Evolutionary conservation across 1,140 invertebrate species (phyloP), one percentile per base, ranked within the genome.

Genomic region (Euura saliciscinereae): DNA sequence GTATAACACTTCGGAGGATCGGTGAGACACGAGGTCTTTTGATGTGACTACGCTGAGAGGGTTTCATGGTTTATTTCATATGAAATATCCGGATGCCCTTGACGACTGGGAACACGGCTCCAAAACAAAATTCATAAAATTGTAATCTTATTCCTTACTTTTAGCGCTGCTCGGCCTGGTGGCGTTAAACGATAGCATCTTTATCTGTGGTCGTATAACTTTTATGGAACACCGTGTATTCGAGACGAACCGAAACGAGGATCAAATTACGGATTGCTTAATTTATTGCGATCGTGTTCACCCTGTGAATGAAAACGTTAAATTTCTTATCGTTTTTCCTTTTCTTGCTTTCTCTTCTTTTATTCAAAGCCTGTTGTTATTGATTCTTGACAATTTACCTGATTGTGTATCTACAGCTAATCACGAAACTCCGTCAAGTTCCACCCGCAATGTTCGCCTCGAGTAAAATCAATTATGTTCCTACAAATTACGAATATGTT

Each of bases 201-300:
- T 84, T 81, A 83, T 82, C 78, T 77, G 80, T 81, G 81, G 79
- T 78, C 78, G 78, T 83, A 84, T 83, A 84, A 83, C 77, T 82
- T 84, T 84, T 82, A 84, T 80, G 80, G 75, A 76, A 79, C 75
- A 80, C 66, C 76, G 75, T 59, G 8, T n/a, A n/a, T 59, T 72
- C 66, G 71, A 74, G 70, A 68, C 71, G 74, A 76, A 75, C 68
- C 68, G 67, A 70, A 75, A 59, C 51, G 51, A 59, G 51, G 51
- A 59, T 59, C 10, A 59, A 59, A 59, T 59, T 59, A 59, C 3
- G 51, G 13, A 59, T 59, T 59, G 51, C 51, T 59, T 59, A 8
- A 59, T 59, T 59, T 59, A 1, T 59, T 5, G 10, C 51, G 51
- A 8, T 3, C 10, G 13, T 59, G 3, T 59, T 5, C 5, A 4